Conservation (phyloP, 1,140 invertebrate genomes). For the Penaeus japonicus region DNA sequence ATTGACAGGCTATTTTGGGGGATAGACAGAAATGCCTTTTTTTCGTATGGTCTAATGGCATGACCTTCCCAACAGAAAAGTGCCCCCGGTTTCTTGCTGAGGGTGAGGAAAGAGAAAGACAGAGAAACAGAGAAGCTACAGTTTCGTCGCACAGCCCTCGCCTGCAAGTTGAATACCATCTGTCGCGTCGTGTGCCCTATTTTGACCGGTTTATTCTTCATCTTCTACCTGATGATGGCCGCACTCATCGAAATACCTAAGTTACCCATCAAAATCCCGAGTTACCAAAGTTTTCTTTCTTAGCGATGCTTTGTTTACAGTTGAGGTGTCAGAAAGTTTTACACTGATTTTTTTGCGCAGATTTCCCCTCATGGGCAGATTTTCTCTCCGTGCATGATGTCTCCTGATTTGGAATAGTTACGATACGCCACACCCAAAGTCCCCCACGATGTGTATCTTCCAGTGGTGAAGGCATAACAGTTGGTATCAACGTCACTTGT, state of each 20-base stretch:
- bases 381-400: too few relatives aligned
- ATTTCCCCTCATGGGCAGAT: too few relatives aligned
- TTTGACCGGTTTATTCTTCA: constrained; percentile 28
- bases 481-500: too few relatives aligned
- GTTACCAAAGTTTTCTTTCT: background rate
- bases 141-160: background rate
- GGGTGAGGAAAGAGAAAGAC: background rate
- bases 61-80: constrained; percentile 2
- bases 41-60: too few relatives aligned
- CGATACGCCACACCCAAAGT: too few relatives aligned
- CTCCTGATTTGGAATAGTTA: too few relatives aligned
- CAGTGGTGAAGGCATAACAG: too few relatives aligned
- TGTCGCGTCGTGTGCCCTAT: constrained; percentile 34
- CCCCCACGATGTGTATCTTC: too few relatives aligned
- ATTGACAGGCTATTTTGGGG: too few relatives aligned
- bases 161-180: constrained; percentile 16
- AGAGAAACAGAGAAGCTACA: background rate
- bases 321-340: too few relatives aligned
- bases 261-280: constrained; percentile 1
- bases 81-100: constrained; percentile 13
- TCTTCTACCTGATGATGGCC: constrained; percentile 44
- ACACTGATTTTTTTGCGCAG: too few relatives aligned
- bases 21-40: too few relatives aligned
- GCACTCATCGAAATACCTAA: constrained; percentile 45
- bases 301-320: background rate